Conservation (phyloP, 2,113 vertebrate species). For the Gracilinanus agilis region DNA sequence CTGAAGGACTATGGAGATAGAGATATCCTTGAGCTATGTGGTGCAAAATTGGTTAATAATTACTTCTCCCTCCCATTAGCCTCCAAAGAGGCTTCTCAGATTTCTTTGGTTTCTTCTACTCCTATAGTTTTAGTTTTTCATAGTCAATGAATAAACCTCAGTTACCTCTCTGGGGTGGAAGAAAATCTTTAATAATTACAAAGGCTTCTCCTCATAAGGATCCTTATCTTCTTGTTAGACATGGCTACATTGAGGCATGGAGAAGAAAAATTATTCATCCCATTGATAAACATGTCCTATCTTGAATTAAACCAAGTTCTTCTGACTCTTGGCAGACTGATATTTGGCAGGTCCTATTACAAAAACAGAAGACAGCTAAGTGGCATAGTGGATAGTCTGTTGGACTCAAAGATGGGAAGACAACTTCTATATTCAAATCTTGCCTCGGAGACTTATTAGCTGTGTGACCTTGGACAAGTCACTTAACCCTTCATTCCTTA, state of each 20-base stretch:
- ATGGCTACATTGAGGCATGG: not conserved
- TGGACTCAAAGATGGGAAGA: not conserved
- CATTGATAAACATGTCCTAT: not conserved
- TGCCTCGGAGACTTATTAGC: too few species aligned
- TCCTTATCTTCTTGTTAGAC: not conserved
- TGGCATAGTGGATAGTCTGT: not conserved
- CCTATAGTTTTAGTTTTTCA: not conserved
- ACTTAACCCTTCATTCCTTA: not conserved
- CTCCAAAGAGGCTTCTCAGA: too few species aligned
- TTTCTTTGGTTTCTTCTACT: not conserved
- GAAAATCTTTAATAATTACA: not conserved
- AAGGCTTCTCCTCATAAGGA: not conserved
- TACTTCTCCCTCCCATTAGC: not conserved
- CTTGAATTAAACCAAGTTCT: not conserved
- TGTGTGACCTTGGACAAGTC: too few species aligned
- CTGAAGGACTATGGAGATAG: not conserved
- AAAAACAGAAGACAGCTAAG: not conserved
- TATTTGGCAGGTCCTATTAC: not conserved
- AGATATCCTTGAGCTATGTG: not conserved
- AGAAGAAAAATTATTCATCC: not conserved
- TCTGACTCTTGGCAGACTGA: not conserved
- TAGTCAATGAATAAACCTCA: too few species aligned
- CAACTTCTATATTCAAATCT: not conserved
- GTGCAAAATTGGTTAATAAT: not conserved
- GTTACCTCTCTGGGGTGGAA: not conserved